Evolutionary conservation across 2,888 invertebrate species (phyloP).

Genomic region (Phyllotreta striolata): DNA sequence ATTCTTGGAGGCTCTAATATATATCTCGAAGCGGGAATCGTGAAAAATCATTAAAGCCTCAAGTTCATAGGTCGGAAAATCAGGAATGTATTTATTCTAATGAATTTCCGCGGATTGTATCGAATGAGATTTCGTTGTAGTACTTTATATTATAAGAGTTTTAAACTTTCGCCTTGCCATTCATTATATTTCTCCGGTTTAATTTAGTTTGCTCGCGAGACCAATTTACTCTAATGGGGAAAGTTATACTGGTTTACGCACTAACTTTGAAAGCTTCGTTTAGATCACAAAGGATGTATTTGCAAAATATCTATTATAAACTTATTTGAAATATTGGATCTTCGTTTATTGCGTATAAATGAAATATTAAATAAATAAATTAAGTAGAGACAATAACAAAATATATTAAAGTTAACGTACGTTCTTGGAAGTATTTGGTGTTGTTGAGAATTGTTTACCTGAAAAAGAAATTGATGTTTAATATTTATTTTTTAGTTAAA

Average conservation of each 20-base stretch:
- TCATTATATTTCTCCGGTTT: conserved; percentile 10
- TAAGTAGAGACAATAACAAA: no score
- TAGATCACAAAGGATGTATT: conserved; percentile 3
- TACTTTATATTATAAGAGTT: neutral
- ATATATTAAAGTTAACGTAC: no score
- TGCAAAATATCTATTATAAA: neutral
- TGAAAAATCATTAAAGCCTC: conserved; percentile 31
- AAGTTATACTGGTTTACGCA: conserved; percentile 1
- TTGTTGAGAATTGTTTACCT: no score
- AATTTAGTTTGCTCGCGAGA: conserved; percentile 6
- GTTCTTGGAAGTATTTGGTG: no score
- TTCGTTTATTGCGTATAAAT: no score
- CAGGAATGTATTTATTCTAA: conserved; percentile 18
- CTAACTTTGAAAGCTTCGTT: neutral
- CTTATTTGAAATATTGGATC: no score
- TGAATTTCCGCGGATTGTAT: conserved; percentile 7
- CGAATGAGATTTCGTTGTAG: conserved; percentile 7
- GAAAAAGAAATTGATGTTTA: no score
- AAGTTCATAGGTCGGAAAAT: conserved; percentile 19
- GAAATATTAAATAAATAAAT: no score
- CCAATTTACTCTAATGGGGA: neutral
- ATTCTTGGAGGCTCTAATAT: conserved; percentile 31
- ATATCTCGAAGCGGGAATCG: conserved; percentile 18
- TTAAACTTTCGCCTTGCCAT: conserved; percentile 7
- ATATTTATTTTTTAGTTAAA: no score